phyloP scores from a whole-genome alignment of 1,140 invertebrate genomes.

The Trichonephila clavata region DNA sequence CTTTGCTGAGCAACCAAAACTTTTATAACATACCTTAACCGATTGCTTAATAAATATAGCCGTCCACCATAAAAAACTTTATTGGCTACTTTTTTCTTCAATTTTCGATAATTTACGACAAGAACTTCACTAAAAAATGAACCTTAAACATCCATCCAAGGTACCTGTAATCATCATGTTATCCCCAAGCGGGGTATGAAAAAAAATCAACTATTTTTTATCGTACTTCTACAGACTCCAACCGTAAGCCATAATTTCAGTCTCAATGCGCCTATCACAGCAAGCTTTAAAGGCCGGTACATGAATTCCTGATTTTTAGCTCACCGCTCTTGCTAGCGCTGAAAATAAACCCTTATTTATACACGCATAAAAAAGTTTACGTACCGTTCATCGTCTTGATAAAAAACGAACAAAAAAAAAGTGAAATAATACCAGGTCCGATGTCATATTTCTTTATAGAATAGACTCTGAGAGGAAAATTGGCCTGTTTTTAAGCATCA shows the following conservation, averaged over 20 bases:
- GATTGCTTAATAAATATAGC: conserved; percentile 2
- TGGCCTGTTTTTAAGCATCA: background rate
- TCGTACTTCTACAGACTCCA: conserved; percentile 26
- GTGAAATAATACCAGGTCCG: background rate
- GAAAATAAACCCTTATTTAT: conserved; percentile 54
- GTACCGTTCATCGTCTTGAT: background rate
- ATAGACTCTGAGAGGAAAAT: background rate
- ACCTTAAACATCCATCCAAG: background rate
- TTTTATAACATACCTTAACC: background rate
- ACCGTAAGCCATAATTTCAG: conserved; percentile 24
- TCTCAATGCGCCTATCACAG: background rate
- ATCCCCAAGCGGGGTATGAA: background rate
- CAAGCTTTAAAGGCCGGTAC: background rate
- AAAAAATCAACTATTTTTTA: conserved; percentile 53
- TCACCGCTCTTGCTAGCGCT: background rate
- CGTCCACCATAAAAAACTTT: conserved; percentile 1
- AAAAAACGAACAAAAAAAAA: background rate
- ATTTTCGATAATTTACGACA: background rate
- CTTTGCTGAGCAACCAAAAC: too few species aligned
- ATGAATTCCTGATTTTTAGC: conserved; percentile 40
- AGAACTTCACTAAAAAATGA: background rate
- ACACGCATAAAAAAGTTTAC: conserved; percentile 40
- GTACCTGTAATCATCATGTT: background rate
- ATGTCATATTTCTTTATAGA: background rate
- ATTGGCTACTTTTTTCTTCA: background rate